phyloP scores from a whole-genome alignment of 2,113 vertebrate genomes.

The Xenopus laevis region DNA sequence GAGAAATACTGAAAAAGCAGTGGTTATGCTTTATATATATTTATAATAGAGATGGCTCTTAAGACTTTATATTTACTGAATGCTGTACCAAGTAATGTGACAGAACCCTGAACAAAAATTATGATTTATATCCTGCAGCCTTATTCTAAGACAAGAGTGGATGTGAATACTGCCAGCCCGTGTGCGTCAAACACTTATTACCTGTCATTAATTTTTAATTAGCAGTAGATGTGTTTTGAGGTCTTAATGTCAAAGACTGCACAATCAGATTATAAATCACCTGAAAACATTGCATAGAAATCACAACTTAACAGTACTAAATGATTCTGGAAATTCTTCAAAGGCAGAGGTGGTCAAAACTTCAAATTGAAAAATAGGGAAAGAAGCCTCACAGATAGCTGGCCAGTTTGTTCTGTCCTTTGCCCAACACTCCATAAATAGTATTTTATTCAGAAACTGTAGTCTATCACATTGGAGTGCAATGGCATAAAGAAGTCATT shows the following conservation, averaged over 20 bases:
- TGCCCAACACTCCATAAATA: too few species aligned
- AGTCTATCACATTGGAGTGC: too few species aligned
- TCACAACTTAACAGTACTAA: background rate
- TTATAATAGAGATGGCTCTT: too few species aligned
- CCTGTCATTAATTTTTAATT: constrained; percentile 33
- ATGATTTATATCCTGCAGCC: background rate
- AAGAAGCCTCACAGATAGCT: background rate
- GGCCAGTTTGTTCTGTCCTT: too few species aligned
- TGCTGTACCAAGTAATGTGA: background rate
- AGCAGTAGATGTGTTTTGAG: constrained; percentile 8
- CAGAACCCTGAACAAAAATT: background rate
- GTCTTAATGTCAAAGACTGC: constrained; percentile 2
- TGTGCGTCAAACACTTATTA: constrained; percentile 28
- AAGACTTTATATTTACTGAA: background rate
- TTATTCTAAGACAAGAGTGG: background rate
- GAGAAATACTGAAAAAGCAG: too few species aligned
- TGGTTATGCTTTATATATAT: too few species aligned
- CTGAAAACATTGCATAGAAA: background rate
- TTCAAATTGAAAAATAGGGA: background rate
- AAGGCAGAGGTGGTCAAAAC: background rate
- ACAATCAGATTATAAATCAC: constrained; percentile 7
- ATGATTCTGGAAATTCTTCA: too few species aligned
- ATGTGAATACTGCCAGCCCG: background rate
- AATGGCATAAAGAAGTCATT: too few species aligned
- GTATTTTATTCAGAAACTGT: too few species aligned